These are phyloP conservation scores for Dipodomys stephensi DNA, from an alignment of 2,113 vertebrate species.

Conservation along the genomic window DNA sequence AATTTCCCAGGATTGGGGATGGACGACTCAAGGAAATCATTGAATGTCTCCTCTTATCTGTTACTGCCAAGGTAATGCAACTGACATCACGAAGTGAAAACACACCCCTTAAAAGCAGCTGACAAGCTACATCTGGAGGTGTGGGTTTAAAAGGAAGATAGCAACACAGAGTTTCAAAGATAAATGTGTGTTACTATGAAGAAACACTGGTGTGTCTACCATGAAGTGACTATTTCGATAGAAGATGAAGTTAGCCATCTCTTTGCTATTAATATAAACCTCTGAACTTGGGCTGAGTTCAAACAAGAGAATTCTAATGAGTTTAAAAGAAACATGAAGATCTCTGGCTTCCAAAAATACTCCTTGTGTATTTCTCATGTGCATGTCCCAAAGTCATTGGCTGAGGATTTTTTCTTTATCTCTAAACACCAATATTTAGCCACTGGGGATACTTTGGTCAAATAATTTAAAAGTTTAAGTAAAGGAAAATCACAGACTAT, in stretches of 20 bases:
- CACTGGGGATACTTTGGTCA: not conserved
- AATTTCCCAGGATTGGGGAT: not conserved
- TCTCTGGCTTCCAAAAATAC: not conserved
- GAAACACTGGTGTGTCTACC: not conserved
- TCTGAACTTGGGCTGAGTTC: not conserved
- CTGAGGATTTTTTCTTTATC: not conserved
- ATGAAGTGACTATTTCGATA: not conserved
- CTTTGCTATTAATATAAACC: not conserved
- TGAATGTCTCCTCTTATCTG: not conserved
- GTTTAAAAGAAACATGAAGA: not conserved
- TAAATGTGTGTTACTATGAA: not conserved
- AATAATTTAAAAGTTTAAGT: not conserved
- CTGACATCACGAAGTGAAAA: constrained; percentile 4
- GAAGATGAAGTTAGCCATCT: not conserved
- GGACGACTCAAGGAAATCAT: not conserved
- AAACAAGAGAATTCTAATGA: constrained; percentile 18
- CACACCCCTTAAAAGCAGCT: not conserved
- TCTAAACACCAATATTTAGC: not conserved
- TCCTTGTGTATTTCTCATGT: not conserved
- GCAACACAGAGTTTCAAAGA: not conserved
- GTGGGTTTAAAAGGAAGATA: not conserved
- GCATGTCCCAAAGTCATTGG: not conserved
- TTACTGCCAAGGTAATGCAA: not conserved
- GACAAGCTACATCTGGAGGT: not conserved
- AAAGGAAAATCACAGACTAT: constrained; percentile 23